Base-by-base conservation (phyloP, 2,113 vertebrate species). In the Phodopus roborovskii region DNA sequence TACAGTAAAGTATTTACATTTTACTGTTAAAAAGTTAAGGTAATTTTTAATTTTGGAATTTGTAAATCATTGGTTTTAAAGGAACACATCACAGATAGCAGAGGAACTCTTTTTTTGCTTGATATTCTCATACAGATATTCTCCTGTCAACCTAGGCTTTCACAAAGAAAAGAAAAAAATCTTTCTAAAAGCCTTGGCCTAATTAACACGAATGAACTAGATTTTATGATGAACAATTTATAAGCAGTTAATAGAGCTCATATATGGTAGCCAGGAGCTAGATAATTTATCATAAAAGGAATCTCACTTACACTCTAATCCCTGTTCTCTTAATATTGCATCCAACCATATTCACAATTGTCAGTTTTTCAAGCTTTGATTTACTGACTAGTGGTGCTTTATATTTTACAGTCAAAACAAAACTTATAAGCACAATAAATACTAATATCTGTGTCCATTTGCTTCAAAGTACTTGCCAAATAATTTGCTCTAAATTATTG, bases 181-280 rank as follows among this genome's bases (percentile, higher is more conserved):
- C 95, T 98, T 98, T 96, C 97, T 86, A 98, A 98, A 98, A 95
- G 7, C 64, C 94, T 96, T 98, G 98, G 97, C 98, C 98, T 98
- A 98, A 98, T 98, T 98, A 98, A 97, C 97, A 96, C 97, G 96
- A 98, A 97, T 98, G 98, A 98, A 98, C 98, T 98, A 98, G 98
- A 98, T 98, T 98, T 98, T 98, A 98, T 90, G 93, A 98, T 98
- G 98, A 98, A 98, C 98, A 98, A 98, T 98, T 98, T 98, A 98
- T 97, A 98, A 97, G 96, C 97, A 98, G 98, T 98, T 98, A 98
- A 98, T 98, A 98, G 97, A 98, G 96, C 98, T 99, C 98, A 97
- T 97, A 98, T 96, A 98, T 64, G 68, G 97, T 98, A 98, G 98
- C 98, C 98, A 98, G 98, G 95, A 98, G 98, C 97, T 98, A 98